A percentile compares a stretch with the other conserved stretches of the same genome.
Conservation (phyloP, 2,113 vertebrate species). For the Rhea americana region DNA sequence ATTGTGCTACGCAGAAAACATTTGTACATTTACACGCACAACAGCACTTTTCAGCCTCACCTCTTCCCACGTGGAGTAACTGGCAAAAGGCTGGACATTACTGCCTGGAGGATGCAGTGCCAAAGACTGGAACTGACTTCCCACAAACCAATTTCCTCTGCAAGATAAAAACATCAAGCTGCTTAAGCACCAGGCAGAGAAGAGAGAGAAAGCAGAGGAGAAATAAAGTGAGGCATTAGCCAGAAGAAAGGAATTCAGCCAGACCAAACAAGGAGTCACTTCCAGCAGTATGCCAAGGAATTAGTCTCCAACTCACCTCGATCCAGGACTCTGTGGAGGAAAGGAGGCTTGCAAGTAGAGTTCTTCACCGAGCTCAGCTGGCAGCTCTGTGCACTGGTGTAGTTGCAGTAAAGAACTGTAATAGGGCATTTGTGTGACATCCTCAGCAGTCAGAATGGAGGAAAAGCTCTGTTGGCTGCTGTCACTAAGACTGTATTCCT, state of each 20-base stretch:
- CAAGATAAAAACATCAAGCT: background rate
- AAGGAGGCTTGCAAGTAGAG: background rate
- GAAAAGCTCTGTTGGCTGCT: conserved; percentile 33
- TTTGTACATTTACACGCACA: background rate
- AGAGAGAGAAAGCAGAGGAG: background rate
- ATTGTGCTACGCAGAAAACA: background rate
- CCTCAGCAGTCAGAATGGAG: background rate
- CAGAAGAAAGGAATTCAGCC: background rate
- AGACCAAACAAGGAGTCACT: background rate
- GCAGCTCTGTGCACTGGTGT: background rate
- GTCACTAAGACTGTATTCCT: conserved; percentile 47
- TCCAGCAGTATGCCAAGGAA: background rate
- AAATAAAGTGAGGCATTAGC: background rate
- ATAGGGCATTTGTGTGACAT: background rate
- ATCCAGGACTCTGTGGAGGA: background rate
- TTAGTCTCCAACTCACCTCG: conserved; percentile 25
- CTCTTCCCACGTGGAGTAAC: background rate
- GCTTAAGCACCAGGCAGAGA: background rate
- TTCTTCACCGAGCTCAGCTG: background rate
- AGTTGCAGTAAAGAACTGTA: background rate
- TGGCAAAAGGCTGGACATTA: background rate
- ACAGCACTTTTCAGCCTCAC: background rate
- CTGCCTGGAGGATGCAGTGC: background rate
- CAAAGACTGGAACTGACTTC: background rate
- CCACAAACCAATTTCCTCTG: conserved; percentile 7